These are phyloP conservation scores for Seira ritae DNA, from an alignment of 2,888 invertebrate species.

Conservation along the genomic window DNA sequence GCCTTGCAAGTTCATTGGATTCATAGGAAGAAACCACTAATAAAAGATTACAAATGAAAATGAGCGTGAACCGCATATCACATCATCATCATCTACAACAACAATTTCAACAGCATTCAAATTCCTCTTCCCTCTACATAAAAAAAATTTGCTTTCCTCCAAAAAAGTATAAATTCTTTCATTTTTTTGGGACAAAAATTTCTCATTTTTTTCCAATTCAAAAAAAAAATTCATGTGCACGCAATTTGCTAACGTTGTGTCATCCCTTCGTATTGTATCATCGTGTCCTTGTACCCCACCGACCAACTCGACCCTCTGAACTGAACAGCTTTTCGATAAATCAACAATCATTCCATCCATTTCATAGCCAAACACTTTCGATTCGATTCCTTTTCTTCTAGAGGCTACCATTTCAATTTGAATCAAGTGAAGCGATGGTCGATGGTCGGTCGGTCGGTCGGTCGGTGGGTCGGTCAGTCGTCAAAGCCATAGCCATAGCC, in stretches of 20 bases:
- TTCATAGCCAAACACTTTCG: background rate
- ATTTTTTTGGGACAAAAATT: too few species aligned
- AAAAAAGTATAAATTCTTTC: background rate
- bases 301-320: background rate
- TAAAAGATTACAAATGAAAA: too few species aligned
- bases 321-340: background rate
- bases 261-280: background rate
- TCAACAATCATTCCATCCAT: background rate
- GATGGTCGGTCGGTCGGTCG: too few species aligned
- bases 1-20: conserved; percentile 36
- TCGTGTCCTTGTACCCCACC: background rate
- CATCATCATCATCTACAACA: too few species aligned
- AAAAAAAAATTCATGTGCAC: too few species aligned
- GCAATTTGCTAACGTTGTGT: background rate
- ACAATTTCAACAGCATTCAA: too few species aligned
- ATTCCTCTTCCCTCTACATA: too few species aligned
- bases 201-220: too few species aligned
- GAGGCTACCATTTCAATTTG: background rate
- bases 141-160: too few species aligned
- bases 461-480: background rate
- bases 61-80: too few species aligned
- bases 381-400: background rate
- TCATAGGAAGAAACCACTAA: conserved; percentile 6
- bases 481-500: background rate
- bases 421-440: background rate